Evolutionary conservation across 2,888 invertebrate genomes (phyloP).

Genomic region (Bursaphelenchus okinawaensis): DNA sequence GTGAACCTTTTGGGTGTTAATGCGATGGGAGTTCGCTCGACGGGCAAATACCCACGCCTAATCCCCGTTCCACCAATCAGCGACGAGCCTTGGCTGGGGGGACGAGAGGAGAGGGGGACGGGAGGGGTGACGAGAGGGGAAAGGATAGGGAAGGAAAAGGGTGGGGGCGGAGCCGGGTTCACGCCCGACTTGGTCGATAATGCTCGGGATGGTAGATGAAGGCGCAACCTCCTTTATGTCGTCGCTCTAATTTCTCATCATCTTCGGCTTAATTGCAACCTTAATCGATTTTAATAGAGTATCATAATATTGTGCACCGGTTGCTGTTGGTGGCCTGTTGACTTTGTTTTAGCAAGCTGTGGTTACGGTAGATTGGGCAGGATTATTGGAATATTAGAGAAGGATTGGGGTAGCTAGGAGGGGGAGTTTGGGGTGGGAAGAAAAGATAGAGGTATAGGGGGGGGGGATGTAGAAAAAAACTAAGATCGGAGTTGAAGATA

Average conservation of each 20-base stretch:
- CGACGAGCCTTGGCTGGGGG: background rate
- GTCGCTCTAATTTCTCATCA: background rate
- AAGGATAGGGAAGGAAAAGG: no score
- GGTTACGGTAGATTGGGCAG: no score
- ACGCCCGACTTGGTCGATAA: background rate
- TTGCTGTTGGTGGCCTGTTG: conserved; percentile 7
- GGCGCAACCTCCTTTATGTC: background rate
- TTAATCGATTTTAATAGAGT: background rate
- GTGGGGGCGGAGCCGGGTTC: background rate
- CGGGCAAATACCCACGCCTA: background rate
- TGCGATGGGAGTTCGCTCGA: background rate
- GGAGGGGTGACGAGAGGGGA: no score
- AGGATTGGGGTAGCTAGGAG: no score
- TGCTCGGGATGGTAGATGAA: background rate
- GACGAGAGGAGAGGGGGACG: no score
- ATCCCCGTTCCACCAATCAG: background rate
- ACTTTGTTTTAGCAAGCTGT: no score
- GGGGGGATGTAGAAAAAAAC: no score
- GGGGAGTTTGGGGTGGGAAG: no score
- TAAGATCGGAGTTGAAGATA: no score
- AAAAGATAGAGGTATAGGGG: no score
- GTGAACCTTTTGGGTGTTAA: background rate
- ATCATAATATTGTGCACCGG: background rate
- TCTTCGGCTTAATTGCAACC: background rate
- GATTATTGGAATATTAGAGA: no score